phyloP scores from a whole-genome alignment of 2,888 invertebrate genomes.

The Heliconius aoede region DNA sequence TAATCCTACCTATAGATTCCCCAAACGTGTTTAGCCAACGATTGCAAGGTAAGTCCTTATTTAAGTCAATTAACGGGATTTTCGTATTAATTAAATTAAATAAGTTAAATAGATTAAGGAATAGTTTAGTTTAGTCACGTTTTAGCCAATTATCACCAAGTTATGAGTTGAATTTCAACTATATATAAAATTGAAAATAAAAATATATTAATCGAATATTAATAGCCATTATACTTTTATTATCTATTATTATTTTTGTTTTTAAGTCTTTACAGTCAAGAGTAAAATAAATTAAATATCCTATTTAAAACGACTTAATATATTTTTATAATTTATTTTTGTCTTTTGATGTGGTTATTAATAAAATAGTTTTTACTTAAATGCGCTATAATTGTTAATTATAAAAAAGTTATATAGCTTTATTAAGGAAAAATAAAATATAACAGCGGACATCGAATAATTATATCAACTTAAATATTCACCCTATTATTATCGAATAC shows the following conservation, averaged over 20 bases:
- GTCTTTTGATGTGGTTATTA: not conserved
- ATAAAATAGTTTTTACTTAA: not conserved
- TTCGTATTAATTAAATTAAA: not conserved
- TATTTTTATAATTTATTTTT: not conserved
- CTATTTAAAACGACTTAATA: no score
- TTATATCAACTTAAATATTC: slow-evolving; percentile 16
- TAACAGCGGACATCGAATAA: slow-evolving; percentile 7
- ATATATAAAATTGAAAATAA: no score
- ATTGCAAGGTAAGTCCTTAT: not conserved
- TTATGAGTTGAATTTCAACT: no score
- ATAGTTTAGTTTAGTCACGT: not conserved
- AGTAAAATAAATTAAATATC: no score
- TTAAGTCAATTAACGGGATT: slow-evolving; percentile 15
- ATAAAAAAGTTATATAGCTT: not conserved
- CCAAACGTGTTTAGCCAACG: not conserved
- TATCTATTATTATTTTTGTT: no score
- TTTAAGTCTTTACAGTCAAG: no score
- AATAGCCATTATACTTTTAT: no score
- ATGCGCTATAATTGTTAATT: not conserved
- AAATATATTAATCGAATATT: no score
- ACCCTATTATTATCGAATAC: slow-evolving; percentile 36
- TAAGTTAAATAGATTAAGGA: slow-evolving; percentile 15
- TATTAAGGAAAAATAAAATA: not conserved
- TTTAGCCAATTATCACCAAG: no score
- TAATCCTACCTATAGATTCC: not conserved